Evolutionary conservation across 2,888 invertebrate species (phyloP).

Genomic region (Xylocampa areola): DNA sequence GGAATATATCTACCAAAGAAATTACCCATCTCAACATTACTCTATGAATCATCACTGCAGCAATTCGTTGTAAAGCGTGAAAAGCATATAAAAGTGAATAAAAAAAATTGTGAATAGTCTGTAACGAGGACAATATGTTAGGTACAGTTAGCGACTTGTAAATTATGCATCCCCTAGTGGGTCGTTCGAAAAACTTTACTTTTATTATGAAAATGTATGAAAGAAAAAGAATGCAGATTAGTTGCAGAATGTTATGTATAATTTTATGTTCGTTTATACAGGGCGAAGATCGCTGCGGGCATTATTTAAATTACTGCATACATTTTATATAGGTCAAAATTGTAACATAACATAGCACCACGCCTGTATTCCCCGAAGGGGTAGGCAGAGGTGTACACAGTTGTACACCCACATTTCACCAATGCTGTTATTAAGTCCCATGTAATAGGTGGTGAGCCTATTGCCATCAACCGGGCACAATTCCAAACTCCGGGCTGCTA

Average conservation of each 20-base stretch:
- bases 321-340: no score
- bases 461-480: no score
- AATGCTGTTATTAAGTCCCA: no score
- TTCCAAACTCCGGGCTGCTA: no score
- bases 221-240: constrained; percentile 30
- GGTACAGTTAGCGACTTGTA: constrained; percentile 42
- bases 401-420: no score
- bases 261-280: constrained; percentile 15
- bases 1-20: not conserved
- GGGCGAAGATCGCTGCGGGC: not conserved
- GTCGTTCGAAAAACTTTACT: constrained; percentile 42
- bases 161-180: constrained; percentile 44
- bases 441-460: no score
- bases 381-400: no score
- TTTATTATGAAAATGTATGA: constrained; percentile 30
- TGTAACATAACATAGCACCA: no score
- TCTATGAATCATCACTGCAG: constrained; percentile 64
- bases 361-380: no score
- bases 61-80: constrained; percentile 63
- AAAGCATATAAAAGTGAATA: constrained; percentile 68
- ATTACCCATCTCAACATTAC: constrained; percentile 34
- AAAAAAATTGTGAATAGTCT: constrained; percentile 62
- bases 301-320: not conserved
- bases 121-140: constrained; percentile 60
- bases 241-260: constrained; percentile 10